A percentile compares a stretch with the other conserved stretches of the same genome.
phyloP scores from a whole-genome alignment of 2,797 vertebrate species.

The Lophius americanus region DNA sequence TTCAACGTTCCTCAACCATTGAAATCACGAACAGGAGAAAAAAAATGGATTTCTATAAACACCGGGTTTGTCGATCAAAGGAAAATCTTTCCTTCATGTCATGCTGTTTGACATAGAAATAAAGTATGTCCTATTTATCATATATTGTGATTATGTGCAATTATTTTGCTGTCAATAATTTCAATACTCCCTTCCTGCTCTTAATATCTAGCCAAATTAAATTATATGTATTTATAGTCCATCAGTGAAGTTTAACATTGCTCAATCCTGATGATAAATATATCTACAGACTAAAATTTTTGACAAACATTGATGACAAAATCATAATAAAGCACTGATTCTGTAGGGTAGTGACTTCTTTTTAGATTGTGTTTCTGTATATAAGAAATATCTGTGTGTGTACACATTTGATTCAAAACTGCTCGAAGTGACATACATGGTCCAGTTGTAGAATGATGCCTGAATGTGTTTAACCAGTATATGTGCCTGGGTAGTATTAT shows the following conservation, averaged over 20 bases:
- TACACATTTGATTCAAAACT: too few species aligned
- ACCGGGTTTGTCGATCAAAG: slow-evolving; percentile 23
- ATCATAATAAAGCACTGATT: neutral
- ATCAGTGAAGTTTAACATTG: neutral
- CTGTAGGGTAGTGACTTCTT: neutral
- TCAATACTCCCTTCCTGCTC: neutral
- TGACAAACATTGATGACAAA: neutral
- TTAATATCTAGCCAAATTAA: neutral
- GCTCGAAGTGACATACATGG: neutral
- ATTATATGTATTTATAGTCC: too few species aligned
- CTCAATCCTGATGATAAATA: too few species aligned
- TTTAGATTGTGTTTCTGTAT: neutral
- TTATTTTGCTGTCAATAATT: slow-evolving; percentile 29
- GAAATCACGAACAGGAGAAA: slow-evolving; percentile 22
- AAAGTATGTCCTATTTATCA: slow-evolving; percentile 46
- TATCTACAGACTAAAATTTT: neutral
- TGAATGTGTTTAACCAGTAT: too few species aligned
- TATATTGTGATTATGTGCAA: slow-evolving; percentile 15
- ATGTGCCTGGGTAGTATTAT: neutral
- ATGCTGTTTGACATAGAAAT: slow-evolving; percentile 37
- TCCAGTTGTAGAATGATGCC: neutral
- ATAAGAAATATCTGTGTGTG: neutral
- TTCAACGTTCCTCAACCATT: slow-evolving; percentile 29
- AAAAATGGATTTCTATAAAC: slow-evolving; percentile 27
- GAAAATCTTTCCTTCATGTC: slow-evolving; percentile 19